These are phyloP conservation scores for Sorex araneus DNA, from an alignment of 2,113 vertebrate genomes.

Conservation along the genomic window DNA sequence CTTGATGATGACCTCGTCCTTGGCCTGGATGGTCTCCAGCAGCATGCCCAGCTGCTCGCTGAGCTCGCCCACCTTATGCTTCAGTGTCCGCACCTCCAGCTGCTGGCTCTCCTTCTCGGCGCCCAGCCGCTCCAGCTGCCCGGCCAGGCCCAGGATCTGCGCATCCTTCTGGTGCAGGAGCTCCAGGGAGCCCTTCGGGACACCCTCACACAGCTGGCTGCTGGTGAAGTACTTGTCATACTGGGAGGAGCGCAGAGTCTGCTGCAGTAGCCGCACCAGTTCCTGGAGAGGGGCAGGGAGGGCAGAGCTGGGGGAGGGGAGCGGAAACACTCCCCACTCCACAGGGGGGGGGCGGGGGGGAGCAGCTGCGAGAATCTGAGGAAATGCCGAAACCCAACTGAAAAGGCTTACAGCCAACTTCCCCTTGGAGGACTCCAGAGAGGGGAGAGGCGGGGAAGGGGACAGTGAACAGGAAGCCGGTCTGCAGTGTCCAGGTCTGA, in stretches of 20 bases:
- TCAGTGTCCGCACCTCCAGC: slow-evolving; percentile 93
- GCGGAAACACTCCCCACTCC: background rate
- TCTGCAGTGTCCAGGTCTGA: no score
- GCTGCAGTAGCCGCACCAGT: slow-evolving; percentile 96
- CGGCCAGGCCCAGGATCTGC: slow-evolving; percentile 93
- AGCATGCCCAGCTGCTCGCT: slow-evolving; percentile 96
- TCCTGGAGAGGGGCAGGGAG: slow-evolving; percentile 88
- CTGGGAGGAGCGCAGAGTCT: slow-evolving; percentile 96
- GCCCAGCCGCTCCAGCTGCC: slow-evolving; percentile 93
- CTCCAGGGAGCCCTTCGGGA: slow-evolving; percentile 83
- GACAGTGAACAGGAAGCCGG: background rate
- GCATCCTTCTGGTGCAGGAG: slow-evolving; percentile 92
- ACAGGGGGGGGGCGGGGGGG: no score
- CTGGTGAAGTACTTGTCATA: slow-evolving; percentile 90
- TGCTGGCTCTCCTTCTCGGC: slow-evolving; percentile 95
- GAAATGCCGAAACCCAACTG: no score
- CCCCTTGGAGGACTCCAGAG: background rate
- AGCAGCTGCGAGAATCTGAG: background rate
- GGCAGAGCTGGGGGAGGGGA: background rate
- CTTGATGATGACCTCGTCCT: slow-evolving; percentile 98
- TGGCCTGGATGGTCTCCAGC: slow-evolving; percentile 98
- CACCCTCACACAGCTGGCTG: slow-evolving; percentile 78
- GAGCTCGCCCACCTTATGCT: slow-evolving; percentile 94
- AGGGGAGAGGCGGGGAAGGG: background rate
- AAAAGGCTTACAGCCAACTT: background rate